phyloP scores from a whole-genome alignment of 2,888 invertebrate species.

The Meganola albula region DNA sequence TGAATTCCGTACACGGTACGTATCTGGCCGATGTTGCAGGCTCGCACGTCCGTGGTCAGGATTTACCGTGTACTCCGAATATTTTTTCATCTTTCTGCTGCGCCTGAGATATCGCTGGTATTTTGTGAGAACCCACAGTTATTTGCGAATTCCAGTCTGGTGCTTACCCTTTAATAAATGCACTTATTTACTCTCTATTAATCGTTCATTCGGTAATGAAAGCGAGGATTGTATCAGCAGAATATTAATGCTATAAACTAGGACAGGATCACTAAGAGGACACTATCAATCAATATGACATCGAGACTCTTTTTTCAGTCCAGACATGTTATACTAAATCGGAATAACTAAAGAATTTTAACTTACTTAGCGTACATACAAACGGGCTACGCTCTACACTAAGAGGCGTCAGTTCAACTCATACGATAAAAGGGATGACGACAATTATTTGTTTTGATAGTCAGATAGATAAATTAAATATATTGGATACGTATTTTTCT shows the following conservation, averaged over 20 bases:
- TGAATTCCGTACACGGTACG: slow-evolving; percentile 59
- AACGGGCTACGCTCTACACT: slow-evolving; percentile 37
- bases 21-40: slow-evolving; percentile 42
- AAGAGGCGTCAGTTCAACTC: slow-evolving; percentile 21
- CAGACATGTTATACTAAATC: too few relatives aligned
- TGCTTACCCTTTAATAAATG: slow-evolving; percentile 15
- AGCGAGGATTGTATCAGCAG: too few relatives aligned
- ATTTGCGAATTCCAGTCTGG: slow-evolving; percentile 41
- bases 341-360: too few relatives aligned
- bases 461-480: too few relatives aligned
- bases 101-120: slow-evolving; percentile 52
- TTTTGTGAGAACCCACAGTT: slow-evolving; percentile 48
- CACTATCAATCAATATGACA: too few relatives aligned
- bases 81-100: slow-evolving; percentile 59
- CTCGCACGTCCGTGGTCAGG: slow-evolving; percentile 59
- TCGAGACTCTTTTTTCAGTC: too few relatives aligned
- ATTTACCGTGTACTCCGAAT: slow-evolving; percentile 63
- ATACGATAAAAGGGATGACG: background rate
- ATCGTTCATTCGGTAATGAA: too few relatives aligned
- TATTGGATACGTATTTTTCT: too few relatives aligned
- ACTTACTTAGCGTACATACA: slow-evolving; percentile 33
- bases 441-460: too few relatives aligned
- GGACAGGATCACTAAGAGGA: too few relatives aligned
- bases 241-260: too few relatives aligned
- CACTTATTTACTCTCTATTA: background rate